phyloP scores from a whole-genome alignment of 2,888 invertebrate species.

The Escarpia spicata region DNA sequence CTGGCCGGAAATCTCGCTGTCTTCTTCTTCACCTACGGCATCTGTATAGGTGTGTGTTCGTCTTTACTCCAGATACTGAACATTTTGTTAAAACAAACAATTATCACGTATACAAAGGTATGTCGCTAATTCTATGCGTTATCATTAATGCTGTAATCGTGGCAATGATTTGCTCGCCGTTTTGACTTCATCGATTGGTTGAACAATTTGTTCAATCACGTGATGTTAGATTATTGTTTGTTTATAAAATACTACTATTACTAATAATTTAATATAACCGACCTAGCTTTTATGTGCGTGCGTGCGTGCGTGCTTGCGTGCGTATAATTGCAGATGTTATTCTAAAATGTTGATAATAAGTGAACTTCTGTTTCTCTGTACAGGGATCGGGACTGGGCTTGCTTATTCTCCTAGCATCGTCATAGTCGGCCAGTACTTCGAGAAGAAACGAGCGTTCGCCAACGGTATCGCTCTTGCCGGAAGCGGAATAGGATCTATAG shows the following conservation, averaged over 20 bases:
- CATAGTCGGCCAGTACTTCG: slow-evolving; percentile 50
- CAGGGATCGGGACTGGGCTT: slow-evolving; percentile 50
- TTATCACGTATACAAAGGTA: neutral
- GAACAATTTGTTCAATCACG: neutral
- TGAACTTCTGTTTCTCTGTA: too few relatives aligned
- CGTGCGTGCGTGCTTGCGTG: too few relatives aligned
- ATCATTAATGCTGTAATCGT: neutral
- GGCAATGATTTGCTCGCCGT: neutral
- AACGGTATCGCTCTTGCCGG: slow-evolving; percentile 49
- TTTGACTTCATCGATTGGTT: neutral
- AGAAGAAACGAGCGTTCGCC: slow-evolving; percentile 45
- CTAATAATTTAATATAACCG: too few relatives aligned
- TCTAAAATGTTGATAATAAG: neutral
- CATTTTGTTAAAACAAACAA: neutral
- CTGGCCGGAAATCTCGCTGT: neutral
- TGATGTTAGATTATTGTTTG: neutral
- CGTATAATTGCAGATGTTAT: neutral
- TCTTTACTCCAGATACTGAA: neutral
- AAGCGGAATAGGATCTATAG: slow-evolving; percentile 48
- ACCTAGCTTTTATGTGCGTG: too few relatives aligned
- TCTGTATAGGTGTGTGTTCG: neutral
- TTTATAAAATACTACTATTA: neutral
- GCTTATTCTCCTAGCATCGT: slow-evolving; percentile 48
- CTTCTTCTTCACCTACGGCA: slow-evolving; percentile 10
- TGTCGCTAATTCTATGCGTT: neutral